Base-by-base conservation (phyloP, 2,888 invertebrate genomes). In the Andrena haemorrhoa region DNA sequence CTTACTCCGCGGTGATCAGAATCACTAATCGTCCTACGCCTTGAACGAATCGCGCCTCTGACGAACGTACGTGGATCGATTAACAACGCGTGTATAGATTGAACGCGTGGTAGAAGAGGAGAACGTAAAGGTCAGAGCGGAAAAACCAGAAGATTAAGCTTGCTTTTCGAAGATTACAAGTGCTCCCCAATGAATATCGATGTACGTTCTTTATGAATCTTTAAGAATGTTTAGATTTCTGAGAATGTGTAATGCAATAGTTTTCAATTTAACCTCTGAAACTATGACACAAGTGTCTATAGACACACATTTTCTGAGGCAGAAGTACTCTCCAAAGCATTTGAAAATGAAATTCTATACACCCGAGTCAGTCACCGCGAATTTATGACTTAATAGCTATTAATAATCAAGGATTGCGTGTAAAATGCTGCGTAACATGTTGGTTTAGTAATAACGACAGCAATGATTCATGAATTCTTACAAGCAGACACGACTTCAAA, bases 1-100 rank as follows among this genome's bases (percentile, higher is more conserved):
- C 92, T 92, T 87, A 92, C 88, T 92, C 80, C 70, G 73, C 75
- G 84, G 64, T 72, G 83, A 83, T 88, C 84, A 86, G 90, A 91
- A 92, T 92, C 86, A 88, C 88, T 90, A 90, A 91, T 91, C 89
- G 89, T 68, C 68, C 31, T 23, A 64, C 64, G 72, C 64, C 81
- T 76, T 47, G 74, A 83, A 83, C 80, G 61, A 53, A 75, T 60
- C 71, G 26, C n/a, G 82, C 8, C 29, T 8, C 26, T 23, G 77
- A 70, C 56, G 12, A 33, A 64, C 73, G 60, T 64, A 79, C 72
- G 72, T 72, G 63, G 60, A 77, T 65, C 49, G 77, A 79, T 64
- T 76, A 35, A 70, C 63, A 70, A 76, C 33, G 31, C 29, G n/a
- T 5, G 31, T n/a, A 10, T 61, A 4, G 33, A 20, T 20, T 5